Percentiles rank a stretch among this genome's conserved stretches.
Evolutionary conservation across 2,888 invertebrate species (phyloP).

Genomic region (Leptogaster cylindrica): DNA sequence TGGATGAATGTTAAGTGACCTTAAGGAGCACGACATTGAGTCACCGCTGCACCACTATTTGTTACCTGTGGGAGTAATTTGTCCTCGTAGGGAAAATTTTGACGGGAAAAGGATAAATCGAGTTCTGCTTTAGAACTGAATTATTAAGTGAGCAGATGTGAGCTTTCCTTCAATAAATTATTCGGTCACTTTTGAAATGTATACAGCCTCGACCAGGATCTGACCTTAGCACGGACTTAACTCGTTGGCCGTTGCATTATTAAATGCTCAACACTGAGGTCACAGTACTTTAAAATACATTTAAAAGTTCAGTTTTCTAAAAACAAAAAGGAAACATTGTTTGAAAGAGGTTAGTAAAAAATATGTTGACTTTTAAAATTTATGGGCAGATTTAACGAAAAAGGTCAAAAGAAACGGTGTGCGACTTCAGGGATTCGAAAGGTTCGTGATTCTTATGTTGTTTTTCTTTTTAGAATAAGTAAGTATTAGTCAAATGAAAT

Average conservation of each 20-base stretch:
- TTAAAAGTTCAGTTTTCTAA: background rate
- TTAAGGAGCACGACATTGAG: conserved; percentile 14
- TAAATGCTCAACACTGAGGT: background rate
- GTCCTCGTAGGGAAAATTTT: conserved; percentile 4
- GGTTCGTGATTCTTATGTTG: no score
- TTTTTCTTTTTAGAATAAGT: no score
- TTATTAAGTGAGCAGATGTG: conserved; percentile 20
- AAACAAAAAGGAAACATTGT: background rate
- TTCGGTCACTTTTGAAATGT: background rate
- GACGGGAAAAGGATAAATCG: background rate
- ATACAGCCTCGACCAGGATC: background rate
- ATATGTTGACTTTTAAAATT: no score
- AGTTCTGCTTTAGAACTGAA: background rate
- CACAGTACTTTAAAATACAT: background rate
- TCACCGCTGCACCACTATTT: conserved; percentile 27
- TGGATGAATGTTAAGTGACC: conserved; percentile 36
- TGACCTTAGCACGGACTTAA: background rate
- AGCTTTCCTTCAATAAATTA: conserved; percentile 12
- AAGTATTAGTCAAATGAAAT: no score
- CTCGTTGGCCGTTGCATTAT: conserved; percentile 5
- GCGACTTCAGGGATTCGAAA: no score
- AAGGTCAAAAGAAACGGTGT: no score
- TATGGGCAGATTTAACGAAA: no score
- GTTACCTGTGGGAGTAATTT: conserved; percentile 31
- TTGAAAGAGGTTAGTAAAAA: background rate